Percentiles rank a stretch among this genome's conserved stretches.
Evolutionary conservation across 2,888 invertebrate species (phyloP).

Genomic region (Leptogaster cylindrica): DNA sequence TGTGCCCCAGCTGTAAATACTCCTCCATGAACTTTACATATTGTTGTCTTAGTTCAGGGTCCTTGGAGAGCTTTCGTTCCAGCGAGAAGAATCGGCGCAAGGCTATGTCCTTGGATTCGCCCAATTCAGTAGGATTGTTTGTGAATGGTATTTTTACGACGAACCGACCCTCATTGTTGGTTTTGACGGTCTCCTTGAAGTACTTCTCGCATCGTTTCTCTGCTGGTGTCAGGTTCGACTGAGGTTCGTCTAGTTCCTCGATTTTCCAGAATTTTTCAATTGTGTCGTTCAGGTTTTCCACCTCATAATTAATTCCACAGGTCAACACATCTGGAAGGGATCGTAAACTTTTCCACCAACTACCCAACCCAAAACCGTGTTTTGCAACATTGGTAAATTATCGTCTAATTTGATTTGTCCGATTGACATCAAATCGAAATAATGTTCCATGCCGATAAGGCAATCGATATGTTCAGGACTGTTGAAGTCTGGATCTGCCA

Average conservation of each 20-base stretch:
- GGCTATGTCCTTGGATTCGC: slow-evolving; percentile 25
- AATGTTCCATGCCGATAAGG: slow-evolving; percentile 10
- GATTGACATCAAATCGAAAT: too few relatives aligned
- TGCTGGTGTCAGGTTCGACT: slow-evolving; percentile 17
- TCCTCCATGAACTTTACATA: slow-evolving; percentile 49
- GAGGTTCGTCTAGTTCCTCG: not conserved
- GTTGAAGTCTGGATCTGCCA: slow-evolving; percentile 4
- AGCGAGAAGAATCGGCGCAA: slow-evolving; percentile 45
- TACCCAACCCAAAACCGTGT: not conserved
- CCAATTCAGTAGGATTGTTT: slow-evolving; percentile 20
- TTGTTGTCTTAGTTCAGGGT: slow-evolving; percentile 42
- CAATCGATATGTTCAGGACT: not conserved
- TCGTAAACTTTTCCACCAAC: not conserved
- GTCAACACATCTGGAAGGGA: not conserved
- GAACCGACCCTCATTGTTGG: slow-evolving; percentile 44
- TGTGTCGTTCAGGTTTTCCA: not conserved
- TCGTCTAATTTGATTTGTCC: not conserved
- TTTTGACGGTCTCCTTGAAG: slow-evolving; percentile 44
- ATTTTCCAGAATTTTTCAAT: not conserved
- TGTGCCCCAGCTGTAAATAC: slow-evolving; percentile 48
- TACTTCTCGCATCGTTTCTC: slow-evolving; percentile 47
- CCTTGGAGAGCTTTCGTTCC: slow-evolving; percentile 46
- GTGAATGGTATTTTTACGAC: slow-evolving; percentile 47
- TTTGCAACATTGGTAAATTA: not conserved
- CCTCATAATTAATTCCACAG: not conserved